Evolutionary conservation across 2,113 vertebrate species (phyloP).

Genomic region (Rhabdornis inornatus): DNA sequence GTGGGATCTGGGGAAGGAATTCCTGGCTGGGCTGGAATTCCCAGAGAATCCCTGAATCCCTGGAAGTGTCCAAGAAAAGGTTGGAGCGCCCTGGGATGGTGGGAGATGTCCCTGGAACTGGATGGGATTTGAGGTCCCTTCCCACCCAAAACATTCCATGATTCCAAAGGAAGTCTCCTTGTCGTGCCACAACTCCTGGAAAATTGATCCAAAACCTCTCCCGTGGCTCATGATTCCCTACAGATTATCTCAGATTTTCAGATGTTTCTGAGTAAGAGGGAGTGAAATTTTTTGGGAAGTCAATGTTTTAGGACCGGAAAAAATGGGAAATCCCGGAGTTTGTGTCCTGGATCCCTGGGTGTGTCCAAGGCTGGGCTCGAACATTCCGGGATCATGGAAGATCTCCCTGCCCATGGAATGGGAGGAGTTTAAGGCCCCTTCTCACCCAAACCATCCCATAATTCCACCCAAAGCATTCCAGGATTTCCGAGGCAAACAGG

Average conservation of each 20-base stretch:
- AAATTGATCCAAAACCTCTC: too few species aligned
- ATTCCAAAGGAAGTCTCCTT: too few species aligned
- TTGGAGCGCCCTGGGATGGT: fast-evolving
- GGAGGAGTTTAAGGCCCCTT: neutral
- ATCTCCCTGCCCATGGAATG: neutral
- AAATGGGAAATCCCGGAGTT: too few species aligned
- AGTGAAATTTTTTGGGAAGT: too few species aligned
- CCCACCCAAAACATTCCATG: too few species aligned
- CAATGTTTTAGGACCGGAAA: too few species aligned
- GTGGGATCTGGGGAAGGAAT: neutral
- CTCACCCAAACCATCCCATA: too few species aligned
- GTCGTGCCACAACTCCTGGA: too few species aligned
- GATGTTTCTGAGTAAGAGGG: too few species aligned
- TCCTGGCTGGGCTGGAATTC: neutral
- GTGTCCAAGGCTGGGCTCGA: fast-evolving
- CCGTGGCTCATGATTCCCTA: too few species aligned
- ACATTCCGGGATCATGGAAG: fast-evolving
- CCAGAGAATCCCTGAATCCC: neutral
- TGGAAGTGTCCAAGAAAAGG: neutral
- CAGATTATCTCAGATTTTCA: too few species aligned
- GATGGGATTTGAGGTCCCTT: neutral
- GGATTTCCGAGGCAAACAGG: neutral
- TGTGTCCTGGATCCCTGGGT: neutral
- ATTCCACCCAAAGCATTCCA: neutral
- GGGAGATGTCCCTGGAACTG: neutral